A percentile compares a stretch with the other conserved stretches of the same genome.
phyloP scores from a whole-genome alignment of 2,797 vertebrate species.

The Tauraco hartlaubi region DNA sequence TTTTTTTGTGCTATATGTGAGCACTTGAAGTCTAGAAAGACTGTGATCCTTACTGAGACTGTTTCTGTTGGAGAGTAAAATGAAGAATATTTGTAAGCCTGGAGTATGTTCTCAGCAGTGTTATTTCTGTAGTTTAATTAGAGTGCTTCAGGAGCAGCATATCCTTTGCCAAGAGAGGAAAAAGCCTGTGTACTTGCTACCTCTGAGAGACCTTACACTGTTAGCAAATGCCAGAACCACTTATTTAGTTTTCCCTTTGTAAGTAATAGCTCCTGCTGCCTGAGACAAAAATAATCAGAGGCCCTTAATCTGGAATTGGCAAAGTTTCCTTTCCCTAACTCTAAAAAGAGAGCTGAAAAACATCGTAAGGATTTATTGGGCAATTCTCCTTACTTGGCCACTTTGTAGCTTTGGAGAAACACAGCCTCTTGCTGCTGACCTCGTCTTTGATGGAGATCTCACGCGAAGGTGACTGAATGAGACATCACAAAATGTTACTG shows the following conservation, averaged over 20 bases:
- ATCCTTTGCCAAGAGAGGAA: neutral
- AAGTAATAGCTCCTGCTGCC: neutral
- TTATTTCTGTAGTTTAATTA: constrained; percentile 33
- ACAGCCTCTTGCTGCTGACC: neutral
- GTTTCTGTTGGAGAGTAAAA: neutral
- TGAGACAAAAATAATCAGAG: neutral
- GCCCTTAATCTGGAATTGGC: neutral
- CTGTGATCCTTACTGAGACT: neutral
- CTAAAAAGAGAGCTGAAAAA: neutral
- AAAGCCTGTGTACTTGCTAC: neutral
- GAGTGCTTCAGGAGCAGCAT: neutral
- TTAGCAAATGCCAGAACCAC: constrained; percentile 26
- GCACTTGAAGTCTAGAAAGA: neutral
- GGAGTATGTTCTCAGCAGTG: neutral
- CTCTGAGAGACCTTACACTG: neutral
- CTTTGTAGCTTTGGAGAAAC: neutral
- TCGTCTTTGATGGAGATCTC: neutral
- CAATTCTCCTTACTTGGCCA: neutral
- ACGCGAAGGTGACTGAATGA: neutral
- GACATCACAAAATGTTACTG: neutral
- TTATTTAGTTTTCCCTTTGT: neutral
- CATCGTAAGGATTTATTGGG: neutral
- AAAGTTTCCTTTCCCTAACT: neutral
- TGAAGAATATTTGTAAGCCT: neutral
- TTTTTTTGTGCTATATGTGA: neutral